Base-by-base conservation (phyloP, 1,140 invertebrate genomes). In the Lycorma delicatula region DNA sequence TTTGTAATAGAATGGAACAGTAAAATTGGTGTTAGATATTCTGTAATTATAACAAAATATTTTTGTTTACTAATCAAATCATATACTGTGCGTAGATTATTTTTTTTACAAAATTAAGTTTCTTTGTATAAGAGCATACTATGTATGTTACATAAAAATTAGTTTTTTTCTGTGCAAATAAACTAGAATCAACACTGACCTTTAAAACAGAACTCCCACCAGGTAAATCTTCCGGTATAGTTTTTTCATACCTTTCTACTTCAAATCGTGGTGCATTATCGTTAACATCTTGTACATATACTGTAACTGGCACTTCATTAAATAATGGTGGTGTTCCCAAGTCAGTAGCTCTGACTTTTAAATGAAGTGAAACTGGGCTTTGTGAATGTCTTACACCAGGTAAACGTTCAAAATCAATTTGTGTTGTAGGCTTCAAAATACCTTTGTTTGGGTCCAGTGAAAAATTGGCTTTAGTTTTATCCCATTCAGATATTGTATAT, bases 211-310 rank as follows among this genome's bases (percentile, higher is more conserved):
- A 83, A 49, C 85, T 91, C 1, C 90, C 89, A 16, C 83, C 83
- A 0, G 80, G 76, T 59, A 85, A 78, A 70, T 93, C 89, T 73
- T 96, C 93, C 0, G 86, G 82, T 31, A 96, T 84, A 3, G 82
- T 81, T 66, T 79, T 78, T 49, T 82, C 80, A 68, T 95, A 95
- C 51, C 84, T 70, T 46, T 74, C 71, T 63, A 83, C 78, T 63
- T 89, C 82, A 71, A 95, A 96, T 60, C 80, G 71, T 0, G 93
- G 93, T 0, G 80, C 74, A 74, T 92, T 83, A 66, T 95, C 92
- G 71, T 96, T 96, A 4, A 86, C 79, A 71, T 96, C 93, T 63
- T 89, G 82, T 1, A 95, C 80, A 71, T 90, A 91, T 55, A 97
- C 79, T 0, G 81, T 79, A 0, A 95, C 80, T 0, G 82, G 79